Conservation (phyloP, 2,888 invertebrate genomes). For the Eudemis profundana region DNA sequence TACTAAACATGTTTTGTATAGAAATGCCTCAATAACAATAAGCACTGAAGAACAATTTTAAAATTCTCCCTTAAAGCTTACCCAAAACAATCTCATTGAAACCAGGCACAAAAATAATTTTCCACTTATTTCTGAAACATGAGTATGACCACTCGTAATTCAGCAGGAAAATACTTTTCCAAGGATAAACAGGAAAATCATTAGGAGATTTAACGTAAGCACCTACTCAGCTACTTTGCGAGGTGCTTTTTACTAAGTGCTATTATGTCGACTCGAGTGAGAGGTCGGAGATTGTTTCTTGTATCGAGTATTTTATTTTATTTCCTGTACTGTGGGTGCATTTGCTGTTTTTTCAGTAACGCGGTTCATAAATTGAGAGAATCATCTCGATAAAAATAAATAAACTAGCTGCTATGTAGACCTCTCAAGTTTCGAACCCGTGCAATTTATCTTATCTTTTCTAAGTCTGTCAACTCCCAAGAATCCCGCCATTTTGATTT, state of each 20-base stretch:
- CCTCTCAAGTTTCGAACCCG: too few relatives aligned
- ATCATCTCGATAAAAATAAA: too few relatives aligned
- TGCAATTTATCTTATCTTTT: too few relatives aligned
- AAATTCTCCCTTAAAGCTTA: too few relatives aligned
- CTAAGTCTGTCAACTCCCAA: too few relatives aligned
- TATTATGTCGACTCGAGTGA: slow-evolving; percentile 26
- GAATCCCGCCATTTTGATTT: too few relatives aligned
- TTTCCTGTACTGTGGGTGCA: not conserved
- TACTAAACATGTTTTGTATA: too few relatives aligned
- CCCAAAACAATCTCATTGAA: not conserved
- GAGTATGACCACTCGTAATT: slow-evolving; percentile 24
- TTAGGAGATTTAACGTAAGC: slow-evolving; percentile 35
- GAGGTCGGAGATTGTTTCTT: slow-evolving; percentile 1
- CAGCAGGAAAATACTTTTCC: slow-evolving; percentile 15
- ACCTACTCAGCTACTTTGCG: slow-evolving; percentile 21
- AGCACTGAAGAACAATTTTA: too few relatives aligned
- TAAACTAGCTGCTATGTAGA: too few relatives aligned
- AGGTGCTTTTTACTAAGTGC: slow-evolving; percentile 33
- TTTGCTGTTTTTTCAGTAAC: not conserved
- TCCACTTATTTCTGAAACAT: slow-evolving; percentile 5
- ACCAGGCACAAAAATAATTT: not conserved
- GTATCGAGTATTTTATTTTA: slow-evolving; percentile 9
- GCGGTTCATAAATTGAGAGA: too few relatives aligned
- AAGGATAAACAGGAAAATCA: slow-evolving; percentile 32
- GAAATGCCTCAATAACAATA: too few relatives aligned